phyloP scores from a whole-genome alignment of 2,797 vertebrate species.

The Fistularia commersonii region DNA sequence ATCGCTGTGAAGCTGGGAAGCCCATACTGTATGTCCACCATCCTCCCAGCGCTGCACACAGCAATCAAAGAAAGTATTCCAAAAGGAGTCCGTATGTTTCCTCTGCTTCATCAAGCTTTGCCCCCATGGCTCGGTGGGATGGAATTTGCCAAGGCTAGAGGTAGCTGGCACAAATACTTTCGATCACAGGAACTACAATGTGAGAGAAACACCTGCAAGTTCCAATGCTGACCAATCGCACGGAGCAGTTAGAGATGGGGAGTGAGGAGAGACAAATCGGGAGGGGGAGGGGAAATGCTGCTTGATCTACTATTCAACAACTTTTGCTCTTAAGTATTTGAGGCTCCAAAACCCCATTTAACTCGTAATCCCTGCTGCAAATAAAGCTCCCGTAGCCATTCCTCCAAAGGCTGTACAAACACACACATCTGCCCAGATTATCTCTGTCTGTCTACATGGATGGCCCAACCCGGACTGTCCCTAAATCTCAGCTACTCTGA shows the following conservation, averaged over 20 bases:
- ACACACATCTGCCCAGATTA: slow-evolving; percentile 64
- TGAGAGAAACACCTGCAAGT: slow-evolving; percentile 70
- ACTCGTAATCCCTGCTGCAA: slow-evolving; percentile 60
- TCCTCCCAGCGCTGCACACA: slow-evolving; percentile 49
- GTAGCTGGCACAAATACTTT: slow-evolving; percentile 68
- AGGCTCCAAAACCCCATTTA: slow-evolving; percentile 48
- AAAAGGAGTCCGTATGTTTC: slow-evolving; percentile 43
- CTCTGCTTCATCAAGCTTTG: slow-evolving; percentile 32
- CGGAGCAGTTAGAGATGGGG: slow-evolving; percentile 32
- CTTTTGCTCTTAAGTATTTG: slow-evolving; percentile 48
- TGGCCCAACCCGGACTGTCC: slow-evolving; percentile 21
- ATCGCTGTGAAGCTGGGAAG: slow-evolving; percentile 35
- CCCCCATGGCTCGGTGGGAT: slow-evolving; percentile 62
- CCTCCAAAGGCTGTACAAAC: slow-evolving; percentile 58
- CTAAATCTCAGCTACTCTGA: slow-evolving; percentile 42
- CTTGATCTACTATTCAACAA: slow-evolving; percentile 38
- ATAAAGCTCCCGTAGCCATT: slow-evolving; percentile 49
- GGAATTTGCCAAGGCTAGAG: slow-evolving; percentile 63
- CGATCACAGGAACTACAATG: slow-evolving; percentile 70
- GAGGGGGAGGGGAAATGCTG: slow-evolving; percentile 43
- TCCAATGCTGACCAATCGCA: slow-evolving; percentile 67
- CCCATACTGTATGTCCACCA: slow-evolving; percentile 57
- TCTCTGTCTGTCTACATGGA: slow-evolving; percentile 35
- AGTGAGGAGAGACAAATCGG: slow-evolving; percentile 23
- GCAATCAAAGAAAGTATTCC: slow-evolving; percentile 60